Percentiles rank a stretch among this genome's conserved stretches.
Evolutionary conservation across 2,113 vertebrate genomes (phyloP).

Genomic region (Passer montanus): DNA sequence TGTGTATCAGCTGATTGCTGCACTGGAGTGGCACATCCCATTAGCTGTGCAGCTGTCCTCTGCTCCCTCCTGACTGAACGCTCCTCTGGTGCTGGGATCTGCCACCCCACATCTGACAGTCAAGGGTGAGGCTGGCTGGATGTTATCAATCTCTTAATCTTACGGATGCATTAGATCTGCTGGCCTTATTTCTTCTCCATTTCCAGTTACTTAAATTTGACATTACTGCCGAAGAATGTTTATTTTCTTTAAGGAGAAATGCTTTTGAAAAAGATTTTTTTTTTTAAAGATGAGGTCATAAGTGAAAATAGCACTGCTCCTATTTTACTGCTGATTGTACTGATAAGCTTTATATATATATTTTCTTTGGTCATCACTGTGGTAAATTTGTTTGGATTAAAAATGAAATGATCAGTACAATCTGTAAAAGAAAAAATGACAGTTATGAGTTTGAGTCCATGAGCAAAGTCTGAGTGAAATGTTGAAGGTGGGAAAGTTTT

Average conservation of each 20-base stretch:
- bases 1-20: not conserved
- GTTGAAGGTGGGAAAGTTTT: not conserved
- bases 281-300: constrained; percentile 21
- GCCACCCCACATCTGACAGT: not conserved
- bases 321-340: constrained; percentile 31
- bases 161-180: not conserved
- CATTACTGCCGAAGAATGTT: constrained; percentile 49
- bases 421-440: not conserved
- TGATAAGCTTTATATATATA: constrained; percentile 33
- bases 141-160: not conserved
- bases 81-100: not conserved
- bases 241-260: constrained; percentile 63
- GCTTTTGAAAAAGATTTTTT: constrained; percentile 8
- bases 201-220: constrained; percentile 43
- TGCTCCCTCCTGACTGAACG: not conserved
- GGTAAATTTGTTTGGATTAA: not conserved
- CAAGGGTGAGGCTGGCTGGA: not conserved
- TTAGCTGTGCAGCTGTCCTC: not conserved
- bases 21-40: accelerated
- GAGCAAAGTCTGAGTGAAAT: not conserved
- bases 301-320: constrained; percentile 36
- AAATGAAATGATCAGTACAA: not conserved
- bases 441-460: not conserved
- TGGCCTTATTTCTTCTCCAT: not conserved
- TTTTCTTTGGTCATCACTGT: not conserved